Evolutionary conservation across 2,113 vertebrate species (phyloP).

Genomic region (Mellivora capensis): DNA sequence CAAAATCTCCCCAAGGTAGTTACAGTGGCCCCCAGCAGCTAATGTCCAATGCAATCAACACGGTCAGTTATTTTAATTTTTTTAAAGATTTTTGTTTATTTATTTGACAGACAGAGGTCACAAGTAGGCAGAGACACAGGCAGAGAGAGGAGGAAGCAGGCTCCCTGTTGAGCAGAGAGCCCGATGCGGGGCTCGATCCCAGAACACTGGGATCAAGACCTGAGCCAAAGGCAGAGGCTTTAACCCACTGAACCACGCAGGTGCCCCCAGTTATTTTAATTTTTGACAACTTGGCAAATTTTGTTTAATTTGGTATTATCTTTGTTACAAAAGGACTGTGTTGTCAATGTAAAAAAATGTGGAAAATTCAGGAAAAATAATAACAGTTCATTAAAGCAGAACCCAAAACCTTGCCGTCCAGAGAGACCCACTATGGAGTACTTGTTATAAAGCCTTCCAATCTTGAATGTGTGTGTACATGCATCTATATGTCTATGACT

Average conservation of each 20-base stretch:
- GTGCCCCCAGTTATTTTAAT: not conserved
- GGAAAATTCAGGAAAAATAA: not conserved
- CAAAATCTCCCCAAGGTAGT: not conserved
- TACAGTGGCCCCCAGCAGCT: rapidly evolving
- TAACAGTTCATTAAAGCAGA: not conserved
- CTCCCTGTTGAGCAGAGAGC: no score
- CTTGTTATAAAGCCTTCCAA: not conserved
- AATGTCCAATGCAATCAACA: not conserved
- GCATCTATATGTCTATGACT: not conserved
- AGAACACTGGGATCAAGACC: no score
- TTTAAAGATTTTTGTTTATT: no score
- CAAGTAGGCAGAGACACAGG: no score
- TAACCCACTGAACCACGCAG: no score
- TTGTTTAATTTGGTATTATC: not conserved
- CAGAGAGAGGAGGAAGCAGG: no score
- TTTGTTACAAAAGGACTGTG: not conserved
- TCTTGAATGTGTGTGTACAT: not conserved
- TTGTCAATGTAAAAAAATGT: not conserved
- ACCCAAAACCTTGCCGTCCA: not conserved
- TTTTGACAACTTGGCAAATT: not conserved
- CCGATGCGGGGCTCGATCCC: no score
- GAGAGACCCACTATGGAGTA: not conserved
- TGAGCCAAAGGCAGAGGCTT: no score
- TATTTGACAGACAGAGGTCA: no score
- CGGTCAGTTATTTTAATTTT: not conserved